Conservation (phyloP, 2,113 vertebrate genomes). For the Choloepus hoffmanni region DNA sequence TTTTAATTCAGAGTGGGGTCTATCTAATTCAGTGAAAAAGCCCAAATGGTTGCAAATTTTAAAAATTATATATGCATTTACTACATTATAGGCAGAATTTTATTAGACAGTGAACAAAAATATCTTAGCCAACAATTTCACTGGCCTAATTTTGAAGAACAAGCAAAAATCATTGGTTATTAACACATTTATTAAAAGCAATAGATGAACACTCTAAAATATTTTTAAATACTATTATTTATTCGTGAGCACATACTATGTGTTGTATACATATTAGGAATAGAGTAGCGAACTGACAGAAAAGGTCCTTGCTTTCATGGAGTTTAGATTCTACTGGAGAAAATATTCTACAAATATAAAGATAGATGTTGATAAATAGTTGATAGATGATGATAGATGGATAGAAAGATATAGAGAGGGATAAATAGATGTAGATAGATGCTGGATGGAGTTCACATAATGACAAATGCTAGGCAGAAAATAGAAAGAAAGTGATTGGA, state of each 20-base stretch:
- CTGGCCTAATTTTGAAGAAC: conserved; percentile 37
- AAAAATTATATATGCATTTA: conserved; percentile 40
- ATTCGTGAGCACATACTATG: not conserved
- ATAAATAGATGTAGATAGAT: not conserved
- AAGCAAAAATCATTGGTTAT: conserved; percentile 15
- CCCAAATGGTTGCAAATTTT: conserved; percentile 30
- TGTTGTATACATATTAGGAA: not conserved
- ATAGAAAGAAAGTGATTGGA: not conserved
- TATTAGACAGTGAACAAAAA: conserved; percentile 56
- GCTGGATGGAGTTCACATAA: not conserved
- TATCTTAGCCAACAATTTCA: conserved; percentile 47
- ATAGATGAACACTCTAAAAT: conserved; percentile 1
- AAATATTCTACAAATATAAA: conserved; percentile 20
- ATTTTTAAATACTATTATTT: not conserved
- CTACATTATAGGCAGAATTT: conserved; percentile 42
- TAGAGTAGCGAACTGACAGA: not conserved
- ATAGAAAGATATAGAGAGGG: not conserved
- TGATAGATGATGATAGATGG: not conserved
- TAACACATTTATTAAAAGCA: not conserved
- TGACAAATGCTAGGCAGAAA: not conserved
- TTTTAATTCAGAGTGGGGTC: conserved; percentile 42
- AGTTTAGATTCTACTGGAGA: not conserved
- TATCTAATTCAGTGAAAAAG: conserved; percentile 50
- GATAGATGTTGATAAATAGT: not conserved
- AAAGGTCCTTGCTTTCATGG: not conserved